phyloP scores from a whole-genome alignment of 2,888 invertebrate species.

The Tholera decimalis region DNA sequence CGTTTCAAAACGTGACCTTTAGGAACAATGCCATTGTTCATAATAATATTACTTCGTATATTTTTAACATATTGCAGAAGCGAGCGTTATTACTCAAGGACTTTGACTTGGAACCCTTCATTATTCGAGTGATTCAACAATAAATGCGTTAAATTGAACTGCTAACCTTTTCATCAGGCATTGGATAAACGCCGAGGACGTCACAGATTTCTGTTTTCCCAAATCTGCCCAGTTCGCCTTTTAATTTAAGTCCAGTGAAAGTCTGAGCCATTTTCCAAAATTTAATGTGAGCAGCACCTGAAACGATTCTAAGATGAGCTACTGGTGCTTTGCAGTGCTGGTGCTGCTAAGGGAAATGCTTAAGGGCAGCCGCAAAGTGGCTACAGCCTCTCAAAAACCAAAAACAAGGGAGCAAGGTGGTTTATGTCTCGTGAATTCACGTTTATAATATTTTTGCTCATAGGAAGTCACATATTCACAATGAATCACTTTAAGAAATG shows the following conservation, averaged over 20 bases:
- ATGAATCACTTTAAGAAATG: no score
- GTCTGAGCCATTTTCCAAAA: constrained; percentile 98
- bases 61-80: neutral
- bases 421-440: no score
- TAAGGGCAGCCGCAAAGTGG: no score
- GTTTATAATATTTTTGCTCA: no score
- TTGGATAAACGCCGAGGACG: constrained; percentile 95
- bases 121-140: neutral
- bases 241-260: constrained; percentile 97
- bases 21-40: neutral
- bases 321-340: no score
- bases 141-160: neutral
- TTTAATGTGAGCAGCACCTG: constrained; percentile 95
- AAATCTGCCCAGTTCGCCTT: constrained; percentile 97
- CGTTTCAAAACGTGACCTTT: constrained; percentile 4
- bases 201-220: constrained; percentile 98
- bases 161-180: constrained; percentile 96
- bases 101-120: neutral
- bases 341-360: no score
- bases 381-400: no score
- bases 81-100: neutral
- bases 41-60: neutral
- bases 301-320: constrained; percentile 6
- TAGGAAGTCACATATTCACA: no score
- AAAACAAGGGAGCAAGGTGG: no score